These are phyloP conservation scores for Todiramphus chloris DNA, from an alignment of 2,113 vertebrate species.

Conservation along the genomic window DNA sequence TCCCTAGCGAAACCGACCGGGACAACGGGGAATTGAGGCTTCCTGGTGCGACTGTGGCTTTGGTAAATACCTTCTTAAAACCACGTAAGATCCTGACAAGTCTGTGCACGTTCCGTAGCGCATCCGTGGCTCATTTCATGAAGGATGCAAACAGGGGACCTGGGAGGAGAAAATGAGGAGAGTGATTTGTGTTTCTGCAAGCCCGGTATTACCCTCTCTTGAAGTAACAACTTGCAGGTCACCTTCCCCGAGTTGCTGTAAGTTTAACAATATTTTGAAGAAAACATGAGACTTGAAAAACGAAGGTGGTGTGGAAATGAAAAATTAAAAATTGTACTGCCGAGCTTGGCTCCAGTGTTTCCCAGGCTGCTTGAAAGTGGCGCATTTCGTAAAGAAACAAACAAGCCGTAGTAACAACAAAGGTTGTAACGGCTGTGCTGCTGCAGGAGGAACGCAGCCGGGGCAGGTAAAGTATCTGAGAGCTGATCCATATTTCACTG, in stretches of 20 bases:
- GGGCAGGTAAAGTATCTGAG: accelerated
- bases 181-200: background rate
- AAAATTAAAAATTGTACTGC: background rate
- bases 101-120: background rate
- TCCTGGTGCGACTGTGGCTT: background rate
- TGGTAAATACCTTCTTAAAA: background rate
- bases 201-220: background rate
- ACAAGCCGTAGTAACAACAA: no score
- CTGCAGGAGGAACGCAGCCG: accelerated
- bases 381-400: background rate
- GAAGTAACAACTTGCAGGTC: background rate
- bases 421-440: accelerated
- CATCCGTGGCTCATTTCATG: background rate
- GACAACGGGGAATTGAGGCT: background rate
- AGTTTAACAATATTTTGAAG: background rate
- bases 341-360: background rate
- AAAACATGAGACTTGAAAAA: background rate
- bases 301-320: background rate
- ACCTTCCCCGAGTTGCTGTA: background rate
- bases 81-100: background rate
- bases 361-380: background rate
- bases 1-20: background rate
- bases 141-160: background rate
- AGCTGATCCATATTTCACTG: accelerated
- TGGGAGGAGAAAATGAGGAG: background rate